phyloP scores from a whole-genome alignment of 2,797 vertebrate genomes.

The Lindbergichthys nudifrons region DNA sequence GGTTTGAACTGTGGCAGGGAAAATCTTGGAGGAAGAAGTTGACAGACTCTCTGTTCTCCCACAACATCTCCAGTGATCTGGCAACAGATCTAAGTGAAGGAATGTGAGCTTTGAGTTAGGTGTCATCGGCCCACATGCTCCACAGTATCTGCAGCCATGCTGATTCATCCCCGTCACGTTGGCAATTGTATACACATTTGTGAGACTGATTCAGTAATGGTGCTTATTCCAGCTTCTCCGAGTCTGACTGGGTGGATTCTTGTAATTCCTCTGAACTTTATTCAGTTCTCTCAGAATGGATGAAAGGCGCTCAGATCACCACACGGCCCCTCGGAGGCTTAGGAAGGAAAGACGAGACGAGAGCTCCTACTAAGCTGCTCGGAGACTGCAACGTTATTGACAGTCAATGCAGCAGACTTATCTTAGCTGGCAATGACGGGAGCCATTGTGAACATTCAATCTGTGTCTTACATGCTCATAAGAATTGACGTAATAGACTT shows the following conservation, averaged over 20 bases:
- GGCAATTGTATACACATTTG: slow-evolving; percentile 57
- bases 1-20: slow-evolving; percentile 21
- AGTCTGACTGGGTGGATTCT: slow-evolving; percentile 64
- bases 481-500: slow-evolving; percentile 49
- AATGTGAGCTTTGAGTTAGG: slow-evolving; percentile 25
- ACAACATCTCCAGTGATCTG: slow-evolving; percentile 24
- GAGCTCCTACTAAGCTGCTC: slow-evolving; percentile 72
- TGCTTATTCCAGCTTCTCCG: slow-evolving; percentile 55
- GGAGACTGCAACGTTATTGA: slow-evolving; percentile 73
- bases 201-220: slow-evolving; percentile 49
- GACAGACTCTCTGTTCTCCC: slow-evolving; percentile 19
- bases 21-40: slow-evolving; percentile 19
- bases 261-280: slow-evolving; percentile 80
- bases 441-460: slow-evolving; percentile 71
- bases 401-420: slow-evolving; percentile 70
- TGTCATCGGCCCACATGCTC: slow-evolving; percentile 24
- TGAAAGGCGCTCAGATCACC: slow-evolving; percentile 71
- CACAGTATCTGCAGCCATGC: slow-evolving; percentile 14
- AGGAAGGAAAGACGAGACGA: slow-evolving; percentile 70
- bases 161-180: slow-evolving; percentile 30
- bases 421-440: slow-evolving; percentile 62
- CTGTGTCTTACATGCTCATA: slow-evolving; percentile 57
- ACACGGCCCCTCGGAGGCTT: slow-evolving; percentile 61
- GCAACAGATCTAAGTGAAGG: slow-evolving; percentile 33
- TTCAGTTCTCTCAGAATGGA: slow-evolving; percentile 71